Base-by-base conservation (phyloP, 1,140 invertebrate species). In the Pseudomyrmex cubaensis region DNA sequence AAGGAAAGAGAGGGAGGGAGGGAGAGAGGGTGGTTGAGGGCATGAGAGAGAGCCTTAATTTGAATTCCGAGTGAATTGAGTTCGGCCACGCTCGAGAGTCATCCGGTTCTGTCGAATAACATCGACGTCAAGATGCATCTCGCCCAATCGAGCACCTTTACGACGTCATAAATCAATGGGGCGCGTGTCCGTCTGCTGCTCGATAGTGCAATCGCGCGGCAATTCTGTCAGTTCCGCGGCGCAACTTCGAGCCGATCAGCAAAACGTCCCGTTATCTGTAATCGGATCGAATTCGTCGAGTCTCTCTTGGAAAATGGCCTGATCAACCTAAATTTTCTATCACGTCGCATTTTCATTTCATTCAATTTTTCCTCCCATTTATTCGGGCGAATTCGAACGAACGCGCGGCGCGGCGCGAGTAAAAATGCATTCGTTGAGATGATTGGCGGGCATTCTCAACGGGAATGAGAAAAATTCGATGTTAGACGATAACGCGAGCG, bases 51-150 rank as follows among this genome's bases (percentile, higher is more conserved):
- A 76, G 56, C 69, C 84, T 85, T 91, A 91, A 91, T 91, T 91
- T 91, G 89, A 91, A 90, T 91, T 90, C 90, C 90, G 90, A 87
- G 87, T 90, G 89, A 91, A 91, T 90, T 89, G 87, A 91, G 89
- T 89, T 89, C 78, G 82, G 83, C 70, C 73, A 84, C 83, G 70
- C 87, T 86, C 83, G 56, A 85, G 69, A 88, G 77, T 86, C 83
- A 84, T 87, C 85, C 85, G 83, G 80, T 84, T 89, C 86, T 83
- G 86, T 86, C 85, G 88, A 89, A 77, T 89, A 89, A 89, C 85
- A 72, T 69, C 78, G 61, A 25, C 62, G 9, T 69, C 74, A 70
- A 83, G 78, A 48, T 66, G 72, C 80, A 75, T 84, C 80, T 67
- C 46, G 80, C 67, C 61, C 75, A 77, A 87, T 87, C 85, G 80